Evolutionary conservation across 2,113 vertebrate genomes (phyloP), one percentile per base, ranked within the genome.

Genomic region (Trichechus manatus): DNA sequence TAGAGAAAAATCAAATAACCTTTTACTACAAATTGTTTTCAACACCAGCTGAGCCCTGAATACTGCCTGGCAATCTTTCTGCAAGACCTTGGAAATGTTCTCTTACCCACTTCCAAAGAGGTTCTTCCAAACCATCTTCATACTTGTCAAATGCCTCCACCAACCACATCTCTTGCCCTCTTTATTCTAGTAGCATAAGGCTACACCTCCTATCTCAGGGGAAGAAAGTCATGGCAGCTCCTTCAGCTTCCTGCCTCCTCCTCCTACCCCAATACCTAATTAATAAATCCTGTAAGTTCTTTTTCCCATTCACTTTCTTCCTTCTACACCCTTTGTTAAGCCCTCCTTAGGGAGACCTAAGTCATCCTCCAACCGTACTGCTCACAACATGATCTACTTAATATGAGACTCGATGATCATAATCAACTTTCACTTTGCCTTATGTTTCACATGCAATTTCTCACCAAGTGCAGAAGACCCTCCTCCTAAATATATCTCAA

Each of bases 401-500:
- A 81, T 31, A 29, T 82, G 23, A 94, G 20, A 94, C 33, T 78
- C 64, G 66, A 13, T 42, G 68, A 88, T 87, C 53, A 93, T 77
- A 81, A 97, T 59, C 44, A 56, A 29, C 56, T 81, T 8, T 86
- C 74, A 87, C 72, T 33, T 83, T 90, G 33, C 88, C 85, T 70
- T 29, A 47, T 22, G 39, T 15, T 63, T 27, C 27, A 87, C 27
- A 87, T 22, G 13, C 14, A 59, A 75, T 83, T 20, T 87, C 80
- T 91, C 68, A 83, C 33, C 61, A 84, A 61, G 39, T 56, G 70
- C n/a, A 92, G 25, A 93, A 93, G 50, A 74, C 10, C 9, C 50
- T 86, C 59, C 56, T 94, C 36, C 39, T 78, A 87, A 61, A 92
- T n/a, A 56, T 11, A 83, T 84, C 82, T 83, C 81, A 96, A 47